A percentile compares a stretch with the other conserved stretches of the same genome.
phyloP scores from a whole-genome alignment of 2,888 invertebrate genomes.

The Trachelus tabidus region DNA sequence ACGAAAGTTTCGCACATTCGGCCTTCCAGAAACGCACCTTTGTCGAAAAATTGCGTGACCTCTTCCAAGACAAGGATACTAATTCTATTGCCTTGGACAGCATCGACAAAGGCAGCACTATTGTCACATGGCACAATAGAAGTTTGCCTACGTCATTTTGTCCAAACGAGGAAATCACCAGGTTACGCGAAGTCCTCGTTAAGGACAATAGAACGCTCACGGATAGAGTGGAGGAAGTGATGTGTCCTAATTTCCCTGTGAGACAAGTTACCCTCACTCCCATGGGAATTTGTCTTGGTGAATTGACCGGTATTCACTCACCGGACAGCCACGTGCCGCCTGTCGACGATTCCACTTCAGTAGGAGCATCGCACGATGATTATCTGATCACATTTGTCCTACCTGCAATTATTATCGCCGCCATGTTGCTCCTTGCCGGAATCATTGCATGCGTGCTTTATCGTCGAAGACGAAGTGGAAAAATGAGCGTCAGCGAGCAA shows the following conservation, averaged over 20 bases:
- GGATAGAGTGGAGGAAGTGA: constrained; percentile 73
- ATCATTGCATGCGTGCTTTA: constrained; percentile 91
- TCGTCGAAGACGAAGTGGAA: constrained; percentile 83
- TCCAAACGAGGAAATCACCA: constrained; percentile 81
- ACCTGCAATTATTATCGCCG: constrained; percentile 88
- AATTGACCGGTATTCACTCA: constrained; percentile 61
- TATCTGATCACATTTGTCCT: constrained; percentile 87
- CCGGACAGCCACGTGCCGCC: constrained; percentile 53
- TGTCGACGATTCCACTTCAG: constrained; percentile 60
- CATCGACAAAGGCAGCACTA: constrained; percentile 75
- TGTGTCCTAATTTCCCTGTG: constrained; percentile 80
- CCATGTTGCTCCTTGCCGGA: constrained; percentile 88
- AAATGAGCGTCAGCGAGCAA: constrained; percentile 83
- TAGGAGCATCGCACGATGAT: constrained; percentile 70
- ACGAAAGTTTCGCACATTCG: constrained; percentile 76
- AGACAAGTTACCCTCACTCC: constrained; percentile 68
- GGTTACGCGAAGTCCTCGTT: constrained; percentile 78
- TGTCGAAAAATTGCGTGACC: constrained; percentile 80
- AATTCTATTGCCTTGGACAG: constrained; percentile 80
- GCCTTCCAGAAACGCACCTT: constrained; percentile 82
- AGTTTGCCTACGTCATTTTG: constrained; percentile 80
- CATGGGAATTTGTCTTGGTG: constrained; percentile 69
- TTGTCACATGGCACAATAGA: constrained; percentile 85
- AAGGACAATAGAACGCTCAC: constrained; percentile 73
- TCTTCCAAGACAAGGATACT: constrained; percentile 82